Conservation (phyloP, 2,888 invertebrate genomes). For the Acanthosepion esculentum region DNA sequence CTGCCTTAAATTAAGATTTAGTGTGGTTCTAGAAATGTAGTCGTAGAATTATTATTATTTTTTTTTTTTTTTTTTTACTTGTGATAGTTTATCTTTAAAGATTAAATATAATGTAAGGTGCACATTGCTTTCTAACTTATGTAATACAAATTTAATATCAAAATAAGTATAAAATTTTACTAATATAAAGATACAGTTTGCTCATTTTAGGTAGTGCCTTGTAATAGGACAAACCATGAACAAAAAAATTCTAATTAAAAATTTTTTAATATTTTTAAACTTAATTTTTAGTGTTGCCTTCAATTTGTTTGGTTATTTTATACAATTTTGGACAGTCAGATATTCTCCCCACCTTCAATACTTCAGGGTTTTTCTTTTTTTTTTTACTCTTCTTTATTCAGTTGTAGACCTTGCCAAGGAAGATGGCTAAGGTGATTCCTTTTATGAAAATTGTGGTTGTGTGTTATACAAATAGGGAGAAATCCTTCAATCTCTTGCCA, state of each 20-base stretch:
- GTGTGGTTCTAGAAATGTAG: not conserved
- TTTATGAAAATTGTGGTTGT: slow-evolving; percentile 52
- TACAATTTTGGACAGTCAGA: not conserved
- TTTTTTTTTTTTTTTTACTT: not conserved
- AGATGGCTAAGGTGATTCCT: not conserved
- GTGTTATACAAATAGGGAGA: slow-evolving; percentile 51
- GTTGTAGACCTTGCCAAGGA: not conserved
- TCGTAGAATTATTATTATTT: not conserved
- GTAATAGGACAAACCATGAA: not conserved
- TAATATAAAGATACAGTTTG: not conserved
- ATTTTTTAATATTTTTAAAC: not conserved
- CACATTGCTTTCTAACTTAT: not conserved
- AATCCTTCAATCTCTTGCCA: slow-evolving; percentile 46
- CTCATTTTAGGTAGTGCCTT: not conserved
- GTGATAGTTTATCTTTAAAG: not conserved
- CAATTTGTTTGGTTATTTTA: not conserved
- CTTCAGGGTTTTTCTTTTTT: not conserved
- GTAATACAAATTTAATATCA: not conserved
- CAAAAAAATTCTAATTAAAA: not conserved
- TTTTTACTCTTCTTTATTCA: not conserved
- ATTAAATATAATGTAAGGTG: not conserved
- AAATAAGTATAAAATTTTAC: not conserved
- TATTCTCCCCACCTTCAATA: not conserved
- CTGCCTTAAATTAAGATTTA: too few species aligned
- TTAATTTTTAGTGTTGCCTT: not conserved